A percentile compares a stretch with the other conserved stretches of the same genome.
Conservation (phyloP, 1,140 invertebrate species). For the Trachymyrmex cornetzi region DNA sequence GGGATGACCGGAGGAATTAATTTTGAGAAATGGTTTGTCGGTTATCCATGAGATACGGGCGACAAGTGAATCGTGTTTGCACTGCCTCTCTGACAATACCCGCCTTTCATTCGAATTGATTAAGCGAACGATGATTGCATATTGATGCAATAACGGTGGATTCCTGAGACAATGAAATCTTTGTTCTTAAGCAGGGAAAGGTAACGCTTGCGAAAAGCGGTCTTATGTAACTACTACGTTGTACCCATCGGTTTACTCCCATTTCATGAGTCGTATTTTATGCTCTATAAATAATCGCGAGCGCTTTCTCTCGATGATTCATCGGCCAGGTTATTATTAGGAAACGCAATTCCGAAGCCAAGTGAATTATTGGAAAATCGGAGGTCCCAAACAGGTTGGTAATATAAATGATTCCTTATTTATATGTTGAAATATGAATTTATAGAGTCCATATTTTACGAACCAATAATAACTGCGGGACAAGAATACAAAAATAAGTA, state of each 20-base stretch:
- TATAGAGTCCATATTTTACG: neutral
- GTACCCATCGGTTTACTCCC: constrained; percentile 30
- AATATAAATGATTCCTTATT: constrained; percentile 14
- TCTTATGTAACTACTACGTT: constrained; percentile 39
- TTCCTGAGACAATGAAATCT: constrained; percentile 58
- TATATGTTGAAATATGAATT: neutral
- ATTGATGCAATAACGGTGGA: constrained; percentile 60
- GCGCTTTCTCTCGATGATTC: constrained; percentile 51
- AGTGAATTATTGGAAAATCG: neutral
- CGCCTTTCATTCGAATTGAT: constrained; percentile 60
- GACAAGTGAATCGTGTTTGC: constrained; percentile 52
- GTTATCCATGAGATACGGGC: constrained; percentile 30
- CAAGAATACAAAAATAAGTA: neutral
- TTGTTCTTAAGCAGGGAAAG: constrained; percentile 40
- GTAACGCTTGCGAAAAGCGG: constrained; percentile 51
- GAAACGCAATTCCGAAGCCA: constrained; percentile 22
- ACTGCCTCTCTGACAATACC: constrained; percentile 37
- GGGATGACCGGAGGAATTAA: constrained; percentile 31
- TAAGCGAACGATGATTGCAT: constrained; percentile 62
- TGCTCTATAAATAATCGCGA: constrained; percentile 23
- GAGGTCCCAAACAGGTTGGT: neutral
- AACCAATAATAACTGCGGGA: neutral
- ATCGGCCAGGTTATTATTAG: constrained; percentile 33
- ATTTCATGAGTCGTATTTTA: constrained; percentile 26
- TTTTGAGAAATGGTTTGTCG: constrained; percentile 50